These are phyloP conservation scores for Anthoscopus minutus DNA, from an alignment of 2,113 vertebrate species.

Conservation along the genomic window DNA sequence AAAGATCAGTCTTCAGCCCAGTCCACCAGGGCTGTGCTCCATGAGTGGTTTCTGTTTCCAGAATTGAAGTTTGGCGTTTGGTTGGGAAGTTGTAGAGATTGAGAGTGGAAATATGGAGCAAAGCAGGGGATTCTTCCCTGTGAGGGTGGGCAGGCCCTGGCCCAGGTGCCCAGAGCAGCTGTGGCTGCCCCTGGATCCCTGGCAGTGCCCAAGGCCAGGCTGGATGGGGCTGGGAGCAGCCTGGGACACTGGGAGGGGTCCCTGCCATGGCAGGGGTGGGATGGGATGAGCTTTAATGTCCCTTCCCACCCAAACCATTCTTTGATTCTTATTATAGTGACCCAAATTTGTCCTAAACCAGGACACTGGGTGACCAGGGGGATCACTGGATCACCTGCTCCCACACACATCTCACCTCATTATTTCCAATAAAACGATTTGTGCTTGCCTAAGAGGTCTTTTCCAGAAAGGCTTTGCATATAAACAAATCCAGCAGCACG, in stretches of 20 bases:
- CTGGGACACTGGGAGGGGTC: not conserved
- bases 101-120: not conserved
- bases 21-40: fast-evolving
- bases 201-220: fast-evolving
- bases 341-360: no score
- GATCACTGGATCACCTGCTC: not conserved
- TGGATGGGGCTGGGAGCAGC: not conserved
- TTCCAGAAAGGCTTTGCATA: not conserved
- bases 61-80: not conserved
- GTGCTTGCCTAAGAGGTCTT: not conserved
- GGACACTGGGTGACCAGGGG: no score
- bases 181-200: not conserved
- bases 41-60: fast-evolving
- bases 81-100: not conserved
- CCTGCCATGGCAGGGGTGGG: not conserved
- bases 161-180: not conserved
- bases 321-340: no score
- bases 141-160: not conserved
- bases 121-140: not conserved
- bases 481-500: not conserved
- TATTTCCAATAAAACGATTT: not conserved
- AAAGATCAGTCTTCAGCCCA: not conserved
- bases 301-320: not conserved
- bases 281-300: fast-evolving
- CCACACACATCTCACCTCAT: not conserved